Conservation (phyloP, 2,888 invertebrate species). For the Stenodema calcarata region DNA sequence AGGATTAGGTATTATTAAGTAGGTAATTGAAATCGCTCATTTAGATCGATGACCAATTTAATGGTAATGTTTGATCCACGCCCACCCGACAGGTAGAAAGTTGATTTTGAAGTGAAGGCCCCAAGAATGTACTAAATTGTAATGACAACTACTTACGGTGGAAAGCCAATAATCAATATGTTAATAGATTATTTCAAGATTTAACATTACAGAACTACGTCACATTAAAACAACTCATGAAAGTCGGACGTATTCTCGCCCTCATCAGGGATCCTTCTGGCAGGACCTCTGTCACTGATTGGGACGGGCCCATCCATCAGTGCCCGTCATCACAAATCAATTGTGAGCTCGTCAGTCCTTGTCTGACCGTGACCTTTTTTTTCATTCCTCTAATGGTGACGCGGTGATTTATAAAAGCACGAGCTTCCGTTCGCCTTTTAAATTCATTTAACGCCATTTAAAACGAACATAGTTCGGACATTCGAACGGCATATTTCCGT, state of each 20-base stretch:
- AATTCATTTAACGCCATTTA: neutral
- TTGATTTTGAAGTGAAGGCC: too few species aligned
- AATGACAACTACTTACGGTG: too few species aligned
- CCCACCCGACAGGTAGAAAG: too few species aligned
- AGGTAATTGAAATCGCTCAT: too few species aligned
- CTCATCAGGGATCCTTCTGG: neutral
- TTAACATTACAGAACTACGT: too few species aligned
- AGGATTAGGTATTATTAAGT: too few species aligned
- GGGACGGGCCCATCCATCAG: neutral
- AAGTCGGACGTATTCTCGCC: neutral
- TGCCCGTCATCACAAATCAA: neutral
- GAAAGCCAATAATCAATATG: too few species aligned
- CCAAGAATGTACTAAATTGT: too few species aligned
- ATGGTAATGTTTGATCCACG: too few species aligned
- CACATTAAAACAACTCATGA: too few species aligned
- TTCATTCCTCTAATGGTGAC: neutral
- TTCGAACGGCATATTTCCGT: neutral
- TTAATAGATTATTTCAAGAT: too few species aligned
- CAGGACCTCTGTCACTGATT: neutral
- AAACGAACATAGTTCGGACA: neutral
- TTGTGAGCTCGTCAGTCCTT: constrained; percentile 2
- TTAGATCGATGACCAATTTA: too few species aligned
- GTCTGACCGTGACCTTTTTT: neutral
- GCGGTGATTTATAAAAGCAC: neutral
- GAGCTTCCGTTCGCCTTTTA: neutral